Base-by-base conservation (phyloP, 2,888 invertebrate genomes). In the Eristalis intricaria region DNA sequence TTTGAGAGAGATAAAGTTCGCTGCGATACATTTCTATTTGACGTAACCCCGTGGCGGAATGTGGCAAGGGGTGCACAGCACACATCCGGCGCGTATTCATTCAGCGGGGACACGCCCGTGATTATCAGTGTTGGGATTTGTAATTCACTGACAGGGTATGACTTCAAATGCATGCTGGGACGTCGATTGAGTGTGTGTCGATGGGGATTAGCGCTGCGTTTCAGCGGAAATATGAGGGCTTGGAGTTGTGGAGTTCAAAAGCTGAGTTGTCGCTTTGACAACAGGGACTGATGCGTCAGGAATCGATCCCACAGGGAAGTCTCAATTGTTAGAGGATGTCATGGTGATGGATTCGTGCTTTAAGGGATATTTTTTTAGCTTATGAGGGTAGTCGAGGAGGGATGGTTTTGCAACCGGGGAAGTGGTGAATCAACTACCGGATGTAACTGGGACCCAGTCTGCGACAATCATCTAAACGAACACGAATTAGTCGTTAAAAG, bases 11-110 rank as follows among this genome's bases (percentile, higher is more conserved):
- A 19, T 60, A 19, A 60, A 26, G 50, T 40, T 50, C 69, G 50
- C 56, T 64, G 64, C 70, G 32, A 79, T 79, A 32, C 32, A 43
- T 70, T 70, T 71, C 58, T 64, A 13, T 71, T 50, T 78, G 78
- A 40, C 71, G 19, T 73, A 19, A 66, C 66, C 43, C 71, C 38
- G 13, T 73, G 65, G 65, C 65, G 73, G 19, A 63, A 15, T 19
- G 26, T 50, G 58, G 32, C n/a, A 13, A 2, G 61, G 13, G 26
- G n/a, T 61, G n/a, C 32, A 63, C 8, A 7, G n/a, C 32, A 63
- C 8, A 7, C 29, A 19, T 13, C 10, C 35, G 35, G 35, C 35
- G 35, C 10, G 8, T 32, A 32, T 32, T 32, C 32, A 32, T 32
- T 32, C 8, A 32, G 32, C 32, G 32, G 15, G 15, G 43, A 43